Conservation (phyloP, 2,888 invertebrate genomes). For the Miltochrista miniata region DNA sequence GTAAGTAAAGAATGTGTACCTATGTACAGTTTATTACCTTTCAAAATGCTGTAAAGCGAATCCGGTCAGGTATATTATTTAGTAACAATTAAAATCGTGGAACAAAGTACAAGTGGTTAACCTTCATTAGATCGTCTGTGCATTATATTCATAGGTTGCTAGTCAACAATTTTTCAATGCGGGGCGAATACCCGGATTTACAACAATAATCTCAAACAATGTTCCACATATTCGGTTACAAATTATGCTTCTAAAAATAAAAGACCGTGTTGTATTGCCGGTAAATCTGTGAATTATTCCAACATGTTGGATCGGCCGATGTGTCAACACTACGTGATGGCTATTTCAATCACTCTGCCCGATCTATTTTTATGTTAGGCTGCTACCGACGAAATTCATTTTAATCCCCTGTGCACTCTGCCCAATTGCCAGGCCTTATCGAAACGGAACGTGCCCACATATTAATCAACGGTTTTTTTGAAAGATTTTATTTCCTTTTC, state of each 20-base stretch:
- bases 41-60: too few relatives aligned
- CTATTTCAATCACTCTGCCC: slow-evolving; percentile 57
- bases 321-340: slow-evolving; percentile 66
- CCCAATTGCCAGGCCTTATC: slow-evolving; percentile 63
- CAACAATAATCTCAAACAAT: neutral
- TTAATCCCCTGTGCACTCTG: slow-evolving; percentile 64
- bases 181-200: too few relatives aligned
- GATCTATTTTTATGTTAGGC: slow-evolving; percentile 49
- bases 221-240: slow-evolving; percentile 17
- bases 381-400: slow-evolving; percentile 57
- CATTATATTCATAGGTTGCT: too few relatives aligned
- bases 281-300: slow-evolving; percentile 53
- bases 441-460: slow-evolving; percentile 52
- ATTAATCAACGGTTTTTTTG: slow-evolving; percentile 53
- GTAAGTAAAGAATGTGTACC: too few relatives aligned
- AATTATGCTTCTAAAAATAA: slow-evolving; percentile 7
- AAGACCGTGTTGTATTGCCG: neutral
- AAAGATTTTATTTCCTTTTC: slow-evolving; percentile 16
- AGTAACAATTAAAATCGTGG: too few relatives aligned
- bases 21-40: too few relatives aligned
- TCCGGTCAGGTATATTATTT: too few relatives aligned
- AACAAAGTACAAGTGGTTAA: too few relatives aligned
- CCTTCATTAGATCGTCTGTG: too few relatives aligned
- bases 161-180: too few relatives aligned
- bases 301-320: slow-evolving; percentile 44